Percentiles rank a stretch among this genome's conserved stretches.
Evolutionary conservation across 2,113 vertebrate species (phyloP).

Genomic region (Lampris megalopsis): DNA sequence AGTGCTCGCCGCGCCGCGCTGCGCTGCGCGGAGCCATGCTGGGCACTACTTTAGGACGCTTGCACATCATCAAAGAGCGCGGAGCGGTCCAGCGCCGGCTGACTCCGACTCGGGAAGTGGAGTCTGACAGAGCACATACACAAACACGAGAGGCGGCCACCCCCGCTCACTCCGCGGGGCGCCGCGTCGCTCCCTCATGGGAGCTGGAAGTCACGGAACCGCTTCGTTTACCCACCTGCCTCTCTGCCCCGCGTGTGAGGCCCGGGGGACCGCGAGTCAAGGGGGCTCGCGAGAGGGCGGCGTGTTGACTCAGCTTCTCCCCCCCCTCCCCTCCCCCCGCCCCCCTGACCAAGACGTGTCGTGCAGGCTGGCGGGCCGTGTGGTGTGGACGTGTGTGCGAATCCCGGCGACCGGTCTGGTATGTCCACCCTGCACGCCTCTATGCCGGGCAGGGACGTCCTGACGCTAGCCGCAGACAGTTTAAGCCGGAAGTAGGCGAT

Average conservation of each 20-base stretch:
- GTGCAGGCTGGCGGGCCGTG: no score
- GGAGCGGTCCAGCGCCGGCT: not conserved
- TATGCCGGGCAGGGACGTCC: no score
- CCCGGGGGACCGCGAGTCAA: constrained; percentile 51
- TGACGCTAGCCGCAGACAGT: no score
- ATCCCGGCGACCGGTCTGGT: no score
- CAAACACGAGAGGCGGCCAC: not conserved
- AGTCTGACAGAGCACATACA: constrained; percentile 39
- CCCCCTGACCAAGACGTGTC: no score
- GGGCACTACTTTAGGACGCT: not conserved
- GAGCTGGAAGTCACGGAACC: constrained; percentile 62
- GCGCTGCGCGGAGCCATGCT: not conserved
- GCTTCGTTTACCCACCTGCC: constrained; percentile 78
- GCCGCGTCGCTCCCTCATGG: constrained; percentile 72
- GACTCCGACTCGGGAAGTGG: constrained; percentile 4
- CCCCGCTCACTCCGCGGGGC: constrained; percentile 45
- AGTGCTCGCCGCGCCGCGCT: not conserved
- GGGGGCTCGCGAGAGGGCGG: constrained; percentile 20
- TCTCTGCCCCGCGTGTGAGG: constrained; percentile 48
- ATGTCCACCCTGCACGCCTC: no score
- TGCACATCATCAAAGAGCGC: constrained; percentile 31
- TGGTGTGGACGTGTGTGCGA: not conserved
- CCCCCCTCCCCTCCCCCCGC: constrained; percentile 13
- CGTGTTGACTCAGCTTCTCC: constrained; percentile 83
- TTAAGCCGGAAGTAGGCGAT: no score